Evolutionary conservation across 2,113 vertebrate genomes (phyloP).

Genomic region (Psammodynastes pulverulentus): DNA sequence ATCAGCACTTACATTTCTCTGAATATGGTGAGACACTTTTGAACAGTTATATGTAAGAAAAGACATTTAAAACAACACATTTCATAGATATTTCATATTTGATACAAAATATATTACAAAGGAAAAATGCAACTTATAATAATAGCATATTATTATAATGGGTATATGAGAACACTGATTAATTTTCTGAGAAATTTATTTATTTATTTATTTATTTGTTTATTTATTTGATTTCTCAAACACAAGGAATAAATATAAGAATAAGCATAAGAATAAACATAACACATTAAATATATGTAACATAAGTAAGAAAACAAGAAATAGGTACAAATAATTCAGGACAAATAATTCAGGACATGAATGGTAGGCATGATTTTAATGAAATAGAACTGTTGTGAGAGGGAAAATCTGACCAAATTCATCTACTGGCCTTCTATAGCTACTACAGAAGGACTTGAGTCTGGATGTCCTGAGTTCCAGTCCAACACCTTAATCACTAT

Average conservation of each 20-base stretch:
- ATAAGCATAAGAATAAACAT: too few relatives aligned
- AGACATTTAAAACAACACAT: neutral
- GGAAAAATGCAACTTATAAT: neutral
- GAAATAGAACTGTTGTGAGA: neutral
- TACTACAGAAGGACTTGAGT: neutral
- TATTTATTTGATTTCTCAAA: too few relatives aligned
- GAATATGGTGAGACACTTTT: neutral
- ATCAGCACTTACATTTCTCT: neutral
- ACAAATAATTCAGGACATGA: too few relatives aligned
- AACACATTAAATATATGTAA: too few relatives aligned
- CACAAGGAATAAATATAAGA: too few relatives aligned
- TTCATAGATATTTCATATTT: neutral
- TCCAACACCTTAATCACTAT: neutral
- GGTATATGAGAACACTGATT: neutral
- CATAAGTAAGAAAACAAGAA: too few relatives aligned
- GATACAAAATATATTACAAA: neutral
- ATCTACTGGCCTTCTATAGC: neutral
- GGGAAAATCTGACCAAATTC: neutral
- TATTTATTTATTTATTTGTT: too few relatives aligned
- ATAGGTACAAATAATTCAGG: too few relatives aligned
- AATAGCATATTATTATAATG: neutral
- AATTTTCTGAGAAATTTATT: neutral
- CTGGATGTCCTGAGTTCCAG: neutral
- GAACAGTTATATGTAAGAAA: neutral
- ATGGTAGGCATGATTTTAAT: too few relatives aligned